Evolutionary conservation across 30 jellyfish, hydroid and myxozoan species (phyloP).

Genomic region (Clytia hemisphaerica): DNA sequence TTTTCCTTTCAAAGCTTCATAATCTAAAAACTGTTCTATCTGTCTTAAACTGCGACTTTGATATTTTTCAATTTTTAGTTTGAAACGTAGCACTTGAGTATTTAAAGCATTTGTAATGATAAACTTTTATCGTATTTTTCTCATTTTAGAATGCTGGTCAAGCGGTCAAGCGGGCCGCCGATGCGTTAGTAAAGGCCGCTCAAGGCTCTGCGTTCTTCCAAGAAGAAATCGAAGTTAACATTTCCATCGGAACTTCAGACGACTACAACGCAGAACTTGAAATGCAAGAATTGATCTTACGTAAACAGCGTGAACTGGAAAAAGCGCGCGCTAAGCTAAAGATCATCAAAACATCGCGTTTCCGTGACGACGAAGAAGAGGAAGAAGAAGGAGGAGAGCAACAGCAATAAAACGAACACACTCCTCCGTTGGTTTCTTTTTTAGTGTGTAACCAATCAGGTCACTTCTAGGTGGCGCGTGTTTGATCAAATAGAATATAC

Average conservation of each 20-base stretch:
- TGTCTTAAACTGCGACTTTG: too few relatives aligned
- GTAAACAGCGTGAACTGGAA: conserved; percentile 83
- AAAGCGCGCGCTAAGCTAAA: conserved; percentile 83
- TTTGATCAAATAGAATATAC: too few relatives aligned
- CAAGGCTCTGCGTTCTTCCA: conserved; percentile 96
- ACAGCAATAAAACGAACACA: too few relatives aligned
- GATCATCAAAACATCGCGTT: conserved; percentile 74
- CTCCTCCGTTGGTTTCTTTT: too few relatives aligned
- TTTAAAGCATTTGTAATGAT: too few relatives aligned
- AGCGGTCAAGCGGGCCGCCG: conserved; percentile 97
- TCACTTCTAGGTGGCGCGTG: too few relatives aligned
- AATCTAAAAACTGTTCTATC: too few relatives aligned
- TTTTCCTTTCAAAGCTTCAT: too few relatives aligned
- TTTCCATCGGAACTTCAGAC: conserved; percentile 72
- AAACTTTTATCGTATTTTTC: not conserved
- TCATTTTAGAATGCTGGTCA: conserved; percentile 87
- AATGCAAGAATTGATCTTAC: conserved; percentile 85
- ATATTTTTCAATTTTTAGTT: too few relatives aligned
- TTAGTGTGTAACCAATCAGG: too few relatives aligned
- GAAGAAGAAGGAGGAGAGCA: too few relatives aligned
- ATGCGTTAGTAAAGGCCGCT: conserved; percentile 90
- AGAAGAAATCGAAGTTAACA: conserved; percentile 79
- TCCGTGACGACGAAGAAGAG: conserved; percentile 74
- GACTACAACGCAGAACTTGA: conserved; percentile 93
- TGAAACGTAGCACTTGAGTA: too few relatives aligned